Percentiles rank a stretch among this genome's conserved stretches.
phyloP scores from a whole-genome alignment of 2,888 invertebrate genomes.

The Leptinotarsa tumamoca region DNA sequence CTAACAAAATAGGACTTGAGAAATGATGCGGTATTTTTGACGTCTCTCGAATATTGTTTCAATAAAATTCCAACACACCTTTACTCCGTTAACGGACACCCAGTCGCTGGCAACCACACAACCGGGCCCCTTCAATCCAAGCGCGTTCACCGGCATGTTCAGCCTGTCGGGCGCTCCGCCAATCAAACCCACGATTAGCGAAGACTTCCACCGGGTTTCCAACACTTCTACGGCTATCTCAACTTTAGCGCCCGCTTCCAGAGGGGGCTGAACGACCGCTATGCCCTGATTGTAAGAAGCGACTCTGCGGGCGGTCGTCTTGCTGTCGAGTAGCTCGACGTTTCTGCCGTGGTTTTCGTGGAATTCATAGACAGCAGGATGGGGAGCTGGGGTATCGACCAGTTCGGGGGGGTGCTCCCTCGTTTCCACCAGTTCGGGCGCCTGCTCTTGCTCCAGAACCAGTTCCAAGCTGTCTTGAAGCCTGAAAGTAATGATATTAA shows the following conservation, averaged over 20 bases:
- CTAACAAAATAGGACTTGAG: no score
- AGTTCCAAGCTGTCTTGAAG: slow-evolving; percentile 75
- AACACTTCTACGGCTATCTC: slow-evolving; percentile 66
- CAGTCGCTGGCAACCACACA: slow-evolving; percentile 88
- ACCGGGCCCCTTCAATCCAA: slow-evolving; percentile 82
- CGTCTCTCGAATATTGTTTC: no score
- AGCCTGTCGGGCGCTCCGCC: slow-evolving; percentile 78
- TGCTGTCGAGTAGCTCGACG: slow-evolving; percentile 76
- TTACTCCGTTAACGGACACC: slow-evolving; percentile 84
- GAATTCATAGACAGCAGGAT: slow-evolving; percentile 72
- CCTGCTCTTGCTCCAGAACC: slow-evolving; percentile 67
- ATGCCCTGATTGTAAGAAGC: slow-evolving; percentile 89
- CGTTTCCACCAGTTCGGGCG: slow-evolving; percentile 40
- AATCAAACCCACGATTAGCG: slow-evolving; percentile 84
- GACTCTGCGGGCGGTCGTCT: slow-evolving; percentile 77
- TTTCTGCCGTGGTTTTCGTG: slow-evolving; percentile 88
- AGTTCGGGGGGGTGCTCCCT: slow-evolving; percentile 25
- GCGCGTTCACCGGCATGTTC: slow-evolving; percentile 76
- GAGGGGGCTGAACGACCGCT: slow-evolving; percentile 72
- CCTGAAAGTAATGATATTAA: slow-evolving; percentile 58
- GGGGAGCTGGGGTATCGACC: slow-evolving; percentile 2
- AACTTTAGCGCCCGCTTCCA: slow-evolving; percentile 57
- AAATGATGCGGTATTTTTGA: no score
- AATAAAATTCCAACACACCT: slow-evolving; percentile 68
- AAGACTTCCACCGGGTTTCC: slow-evolving; percentile 69